Base-by-base conservation (phyloP, 2,797 vertebrate species). In the Microctenopoma lineatum region DNA sequence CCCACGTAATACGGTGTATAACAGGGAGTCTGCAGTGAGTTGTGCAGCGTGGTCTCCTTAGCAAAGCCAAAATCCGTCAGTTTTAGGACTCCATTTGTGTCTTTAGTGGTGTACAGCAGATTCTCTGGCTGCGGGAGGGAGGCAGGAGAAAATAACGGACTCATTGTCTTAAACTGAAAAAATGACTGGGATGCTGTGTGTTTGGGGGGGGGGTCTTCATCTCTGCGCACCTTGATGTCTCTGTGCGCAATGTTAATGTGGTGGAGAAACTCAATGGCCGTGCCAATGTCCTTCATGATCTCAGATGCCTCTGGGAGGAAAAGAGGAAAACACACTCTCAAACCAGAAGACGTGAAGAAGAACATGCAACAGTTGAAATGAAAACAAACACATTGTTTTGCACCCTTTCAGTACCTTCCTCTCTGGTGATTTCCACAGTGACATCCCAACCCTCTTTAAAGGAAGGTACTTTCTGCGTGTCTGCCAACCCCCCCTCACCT, bases 1-100 rank as follows among this genome's bases (percentile, higher is more conserved):
- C 98, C 98, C 79, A 99, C 98, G n/a, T 99, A 99, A 87, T 99
- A 99, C 0, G 98, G 97, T 6, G 98, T 99, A 63, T 98, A 99
- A 86, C 98, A 99, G 29, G 98, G 98, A 1, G 98, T 99, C 94
- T 97, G 96, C 38, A 99, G 90, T 0, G 96, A 93, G 76, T 98
- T 98, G 79, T 98, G 96, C 44, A 96, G 81, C 0, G 95, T 96
- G 5, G 97, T 99, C 91, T 99, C 97, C 85, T 99, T 99, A 59
- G 98, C 97, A 86, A 99, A 99, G 48, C 98, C 98, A 55, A 99
- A 99, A 84, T 99, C 98, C 1, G 98, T 99, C 70, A 99, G 95
- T 79, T 99, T 99, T 70, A 99, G 96, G 44, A 97, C 83, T 0
- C 89, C 79, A 0, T 94, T 95, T 79, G 75, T 94, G 16, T 93